Evolutionary conservation across 2,797 vertebrate genomes (phyloP), one percentile per base, ranked within the genome.

Genomic region (Columba guinea): DNA sequence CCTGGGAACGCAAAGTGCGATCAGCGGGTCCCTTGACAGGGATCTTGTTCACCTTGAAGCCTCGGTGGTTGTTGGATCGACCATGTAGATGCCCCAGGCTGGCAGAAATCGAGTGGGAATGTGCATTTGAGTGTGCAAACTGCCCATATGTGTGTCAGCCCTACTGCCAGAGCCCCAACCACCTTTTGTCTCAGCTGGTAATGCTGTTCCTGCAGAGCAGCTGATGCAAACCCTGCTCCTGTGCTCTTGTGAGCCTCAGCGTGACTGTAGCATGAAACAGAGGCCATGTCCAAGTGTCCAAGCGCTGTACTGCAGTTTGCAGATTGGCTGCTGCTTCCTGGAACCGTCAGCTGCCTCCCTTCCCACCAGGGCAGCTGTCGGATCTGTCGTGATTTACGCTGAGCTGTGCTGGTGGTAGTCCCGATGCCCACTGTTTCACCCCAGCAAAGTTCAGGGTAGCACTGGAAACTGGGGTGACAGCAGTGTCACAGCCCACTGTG

Each of bases 281-380:
- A 28, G 41, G 51, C 1, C 3, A 13, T 46, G 52, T 27, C 52
- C 22, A 13, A 30, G 62, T 14, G 39, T 18, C 41, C 39, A 11
- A 55, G 49, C 21, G 26, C 69, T 12, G 23, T 39, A 5, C 59
- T 32, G 44, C 2, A 0, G 5, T n/a, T 76, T 35, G 44, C 39
- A 63, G 49, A 17, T 23, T 18, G 20, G 49, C 35, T 35, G 55
- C 62, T 81, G n/a, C 23, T 27, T 67, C 37, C 76, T 73, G 1
- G 0, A 14, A 35, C 37, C 24, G 18, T 39, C 51, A 64, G 5
- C 37, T 39, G 27, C 55, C 75, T 55, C 15, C 32, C 7, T 39
- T 58, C 46, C 5, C 20, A 44, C 37, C 28, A 28, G 63, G 58
- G 51, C n/a, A 24, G 63, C 10, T 2, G 0, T 3, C 1, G 13